Evolutionary conservation across 2,888 invertebrate genomes (phyloP), one percentile per base, ranked within the genome.

Genomic region (Temnothorax unifasciatus): DNA sequence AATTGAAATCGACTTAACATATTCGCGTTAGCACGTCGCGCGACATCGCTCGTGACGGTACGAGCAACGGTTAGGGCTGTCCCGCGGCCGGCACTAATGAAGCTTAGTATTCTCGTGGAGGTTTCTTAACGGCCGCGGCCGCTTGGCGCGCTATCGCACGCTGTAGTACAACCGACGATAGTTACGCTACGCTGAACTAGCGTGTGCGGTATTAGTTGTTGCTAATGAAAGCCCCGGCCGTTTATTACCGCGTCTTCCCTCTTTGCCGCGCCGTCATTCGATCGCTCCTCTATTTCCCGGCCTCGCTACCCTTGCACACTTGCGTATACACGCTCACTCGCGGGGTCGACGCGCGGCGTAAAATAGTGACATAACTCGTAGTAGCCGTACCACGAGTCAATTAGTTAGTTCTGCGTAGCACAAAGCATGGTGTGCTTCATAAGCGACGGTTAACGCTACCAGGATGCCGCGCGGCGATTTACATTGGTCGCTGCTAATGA

Each of bases 351-450:
- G 84, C 69, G 69, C 69, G 47, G 90, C 85, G 84, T 85, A 90
- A 68, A 90, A 90, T 84, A 90, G 90, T 90, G 89, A 90, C 90
- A 89, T 90, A 90, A 89, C 90, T 90, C 88, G 86, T 84, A 75
- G 83, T 85, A 73, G 86, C 85, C 85, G 82, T 86, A 90, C 83
- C 90, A 85, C 87, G 74, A 88, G 89, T 90, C 91, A 90, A 91
- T 91, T 91, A 89, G 91, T 86, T 86, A 68, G 52, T 82, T 64
- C 54, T 52, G 79, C 59, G 69, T 73, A 71, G 86, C 86, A 88
- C 84, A 86, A 86, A 85, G 87, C 29, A 84, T 83, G 75, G 74
- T 76, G 74, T 73, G 77, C 79, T 73, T 89, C 76, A 81, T 76
- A 84, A 85, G 77, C 82, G 85, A 88, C 61, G 85, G 84, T 57